Conservation (phyloP, 2,888 invertebrate species). For the Chaetoderma sp. region DNA sequence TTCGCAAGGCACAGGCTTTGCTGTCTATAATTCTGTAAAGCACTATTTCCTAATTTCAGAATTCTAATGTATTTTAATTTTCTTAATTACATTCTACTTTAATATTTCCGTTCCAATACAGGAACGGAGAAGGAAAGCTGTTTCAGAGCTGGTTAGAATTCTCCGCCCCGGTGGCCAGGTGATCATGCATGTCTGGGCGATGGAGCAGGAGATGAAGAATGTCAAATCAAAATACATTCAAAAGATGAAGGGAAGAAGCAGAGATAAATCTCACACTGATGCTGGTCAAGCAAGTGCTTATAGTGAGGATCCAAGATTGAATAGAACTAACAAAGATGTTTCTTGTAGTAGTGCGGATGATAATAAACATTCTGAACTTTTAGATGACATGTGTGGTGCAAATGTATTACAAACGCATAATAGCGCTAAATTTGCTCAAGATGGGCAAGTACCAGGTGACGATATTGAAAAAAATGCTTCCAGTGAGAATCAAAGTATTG, state of each 20-base stretch:
- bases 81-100: too few species aligned
- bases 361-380: neutral
- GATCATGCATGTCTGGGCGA: constrained; percentile 95
- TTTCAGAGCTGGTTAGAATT: constrained; percentile 82
- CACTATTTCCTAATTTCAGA: too few species aligned
- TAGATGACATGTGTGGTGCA: neutral
- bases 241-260: constrained; percentile 58
- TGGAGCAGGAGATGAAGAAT: constrained; percentile 81
- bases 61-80: too few species aligned
- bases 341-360: neutral
- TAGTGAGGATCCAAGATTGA: neutral
- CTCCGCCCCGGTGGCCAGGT: constrained; percentile 81
- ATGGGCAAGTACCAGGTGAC: too few species aligned
- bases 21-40: too few species aligned
- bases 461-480: too few species aligned
- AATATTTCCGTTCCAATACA: too few species aligned
- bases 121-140: constrained; percentile 80
- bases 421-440: too few species aligned
- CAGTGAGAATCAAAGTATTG: too few species aligned
- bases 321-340: neutral
- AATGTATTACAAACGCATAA: too few species aligned
- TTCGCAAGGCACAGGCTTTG: too few species aligned
- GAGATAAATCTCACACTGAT: neutral
- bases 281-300: neutral
- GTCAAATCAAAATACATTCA: constrained; percentile 80